Evolutionary conservation across 2,113 vertebrate species (phyloP).

Genomic region (Macaca mulatta): DNA sequence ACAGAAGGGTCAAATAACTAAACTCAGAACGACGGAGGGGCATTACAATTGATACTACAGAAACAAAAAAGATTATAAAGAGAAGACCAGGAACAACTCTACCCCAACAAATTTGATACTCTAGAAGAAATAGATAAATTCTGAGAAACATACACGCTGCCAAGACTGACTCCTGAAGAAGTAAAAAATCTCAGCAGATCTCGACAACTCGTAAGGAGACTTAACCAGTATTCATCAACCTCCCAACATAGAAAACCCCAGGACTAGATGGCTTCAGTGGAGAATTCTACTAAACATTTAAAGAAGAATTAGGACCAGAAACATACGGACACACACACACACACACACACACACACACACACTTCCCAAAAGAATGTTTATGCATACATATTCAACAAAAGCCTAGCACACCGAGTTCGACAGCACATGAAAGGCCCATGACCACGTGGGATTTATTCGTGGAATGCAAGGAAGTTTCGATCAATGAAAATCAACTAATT

Average conservation of each 20-base stretch:
- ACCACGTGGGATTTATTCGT: too few relatives aligned
- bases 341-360: too few relatives aligned
- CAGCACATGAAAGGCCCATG: neutral
- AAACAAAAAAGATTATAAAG: neutral
- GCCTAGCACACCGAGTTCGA: neutral
- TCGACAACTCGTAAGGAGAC: neutral
- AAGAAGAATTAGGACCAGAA: neutral
- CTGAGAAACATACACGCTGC: too few relatives aligned
- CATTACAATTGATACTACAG: neutral
- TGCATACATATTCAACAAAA: neutral
- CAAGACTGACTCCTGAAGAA: neutral
- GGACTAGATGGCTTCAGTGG: neutral
- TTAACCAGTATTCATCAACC: too few relatives aligned
- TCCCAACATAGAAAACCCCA: neutral
- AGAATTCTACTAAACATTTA: neutral
- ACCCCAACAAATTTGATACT: neutral
- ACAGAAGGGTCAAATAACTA: neutral
- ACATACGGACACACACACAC: too few relatives aligned
- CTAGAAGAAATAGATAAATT: neutral
- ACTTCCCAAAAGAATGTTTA: neutral
- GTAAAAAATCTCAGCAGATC: neutral
- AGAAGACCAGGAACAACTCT: neutral
- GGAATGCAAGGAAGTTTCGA: neutral
- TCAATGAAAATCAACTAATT: neutral
- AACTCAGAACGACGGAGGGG: neutral